These are phyloP conservation scores for Helicoverpa zea DNA, from an alignment of 1,140 invertebrate species.

Conservation along the genomic window DNA sequence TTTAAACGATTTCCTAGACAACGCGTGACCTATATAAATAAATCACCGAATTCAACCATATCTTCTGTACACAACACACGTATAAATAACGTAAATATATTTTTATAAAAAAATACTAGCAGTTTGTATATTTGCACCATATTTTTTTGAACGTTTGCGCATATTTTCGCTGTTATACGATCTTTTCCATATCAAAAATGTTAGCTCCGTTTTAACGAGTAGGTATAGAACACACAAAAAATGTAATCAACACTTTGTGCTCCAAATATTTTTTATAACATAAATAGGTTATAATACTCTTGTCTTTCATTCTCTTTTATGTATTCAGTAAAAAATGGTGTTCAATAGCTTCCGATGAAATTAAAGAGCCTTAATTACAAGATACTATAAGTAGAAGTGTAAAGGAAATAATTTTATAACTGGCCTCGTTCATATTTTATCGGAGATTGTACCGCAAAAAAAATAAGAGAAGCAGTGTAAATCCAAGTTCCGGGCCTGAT, in stretches of 20 bases:
- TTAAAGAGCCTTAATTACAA: no score
- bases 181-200: background rate
- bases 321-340: no score
- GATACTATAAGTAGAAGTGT: background rate
- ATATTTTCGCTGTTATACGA: background rate
- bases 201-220: background rate
- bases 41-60: background rate
- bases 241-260: background rate
- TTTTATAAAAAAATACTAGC: background rate
- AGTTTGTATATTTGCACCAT: background rate
- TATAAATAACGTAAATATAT: conserved; percentile 1
- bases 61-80: background rate
- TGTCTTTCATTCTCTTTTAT: background rate
- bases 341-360: no score
- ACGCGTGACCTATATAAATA: background rate
- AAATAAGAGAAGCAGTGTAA: conserved; percentile 73
- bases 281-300: background rate
- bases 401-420: background rate
- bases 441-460: conserved; percentile 48
- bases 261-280: background rate
- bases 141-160: conserved; percentile 4
- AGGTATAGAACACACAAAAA: background rate
- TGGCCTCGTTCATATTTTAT: conserved; percentile 39
- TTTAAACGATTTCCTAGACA: background rate
- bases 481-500: conserved; percentile 71